Evolutionary conservation across 2,888 invertebrate genomes (phyloP), one percentile per base, ranked within the genome.

Genomic region (Drosophila hawaiiensis): DNA sequence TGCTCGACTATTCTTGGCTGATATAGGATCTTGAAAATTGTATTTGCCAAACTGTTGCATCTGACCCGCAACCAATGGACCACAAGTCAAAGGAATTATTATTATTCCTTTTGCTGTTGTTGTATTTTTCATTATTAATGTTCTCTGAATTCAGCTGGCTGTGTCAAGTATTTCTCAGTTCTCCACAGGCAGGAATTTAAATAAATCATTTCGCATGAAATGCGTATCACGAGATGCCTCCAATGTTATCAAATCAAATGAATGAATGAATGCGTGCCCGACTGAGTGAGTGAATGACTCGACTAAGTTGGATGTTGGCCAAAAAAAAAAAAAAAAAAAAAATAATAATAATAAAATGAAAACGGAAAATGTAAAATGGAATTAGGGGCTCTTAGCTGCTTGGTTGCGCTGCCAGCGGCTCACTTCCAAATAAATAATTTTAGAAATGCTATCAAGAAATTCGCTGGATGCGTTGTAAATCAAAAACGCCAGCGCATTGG

Each of bases 171-270:
- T 68, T 76, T 74, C 60, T 63, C 59, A 64, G 49, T 19, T 75
- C 77, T 52, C 14, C 39, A 39, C 7, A 16, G 28, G 39, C 39
- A 39, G 90, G 90, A 88, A 88, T 91, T 88, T 91, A 83, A 88
- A 88, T 88, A 88, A 88, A 88, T 90, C 91, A 91, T 91, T 88
- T 77, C 74, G 73, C 73, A 74, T 78, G 89, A 79, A 77, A 86
- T 86, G 82, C 82, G 77, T 71, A 89, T 47, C 73, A 69, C 65
- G 73, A 69, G 76, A 58, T 70, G 47, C 62, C 72, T 77, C 67
- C 64, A 80, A 80, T 87, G 72, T 80, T 89, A 83, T 76, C 80
- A 84, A 91, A 87, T 89, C 82, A 89, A 86, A 83, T 84, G 80
- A 84, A 76, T 89, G 84, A 66, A 62, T 67, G 67, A 58, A 43